phyloP scores from a whole-genome alignment of 2,888 invertebrate species.

The Lepidonotus clava region DNA sequence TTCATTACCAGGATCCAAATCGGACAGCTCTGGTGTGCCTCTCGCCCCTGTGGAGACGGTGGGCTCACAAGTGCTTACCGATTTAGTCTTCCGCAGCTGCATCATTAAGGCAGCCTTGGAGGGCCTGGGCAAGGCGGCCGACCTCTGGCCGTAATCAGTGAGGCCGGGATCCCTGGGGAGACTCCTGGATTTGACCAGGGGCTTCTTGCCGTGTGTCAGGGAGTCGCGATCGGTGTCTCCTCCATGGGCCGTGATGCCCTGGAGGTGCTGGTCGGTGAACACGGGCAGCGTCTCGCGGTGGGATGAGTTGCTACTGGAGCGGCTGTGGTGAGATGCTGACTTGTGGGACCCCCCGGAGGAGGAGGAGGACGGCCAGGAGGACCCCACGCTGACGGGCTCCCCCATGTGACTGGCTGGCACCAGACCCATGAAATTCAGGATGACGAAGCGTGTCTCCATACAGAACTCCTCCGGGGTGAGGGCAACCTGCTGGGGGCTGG shows the following conservation, averaged over 20 bases:
- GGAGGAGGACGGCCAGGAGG: background rate
- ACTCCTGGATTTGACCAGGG: background rate
- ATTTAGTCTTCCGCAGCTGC: slow-evolving; percentile 28
- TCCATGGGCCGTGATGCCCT: background rate
- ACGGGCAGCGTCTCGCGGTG: background rate
- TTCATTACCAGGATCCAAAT: too few species aligned
- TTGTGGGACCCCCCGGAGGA: background rate
- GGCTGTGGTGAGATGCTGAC: slow-evolving; percentile 11
- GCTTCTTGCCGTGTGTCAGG: background rate
- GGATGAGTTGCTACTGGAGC: slow-evolving; percentile 34
- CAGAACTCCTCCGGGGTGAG: slow-evolving; percentile 63
- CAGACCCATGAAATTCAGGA: slow-evolving; percentile 67
- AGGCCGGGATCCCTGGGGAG: background rate
- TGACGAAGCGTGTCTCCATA: slow-evolving; percentile 69
- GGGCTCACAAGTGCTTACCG: background rate
- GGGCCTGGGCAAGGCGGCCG: too few species aligned
- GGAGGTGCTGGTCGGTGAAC: slow-evolving; percentile 15
- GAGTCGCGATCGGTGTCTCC: background rate
- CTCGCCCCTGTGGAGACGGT: too few species aligned
- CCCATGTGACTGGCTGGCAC: slow-evolving; percentile 30
- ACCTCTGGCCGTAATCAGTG: too few species aligned
- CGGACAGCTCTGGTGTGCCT: too few species aligned
- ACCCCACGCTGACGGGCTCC: background rate
- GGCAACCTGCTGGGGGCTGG: background rate
- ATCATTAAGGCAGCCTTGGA: background rate